Evolutionary conservation across 2,113 vertebrate species (phyloP).

Genomic region (Amia ocellicauda): DNA sequence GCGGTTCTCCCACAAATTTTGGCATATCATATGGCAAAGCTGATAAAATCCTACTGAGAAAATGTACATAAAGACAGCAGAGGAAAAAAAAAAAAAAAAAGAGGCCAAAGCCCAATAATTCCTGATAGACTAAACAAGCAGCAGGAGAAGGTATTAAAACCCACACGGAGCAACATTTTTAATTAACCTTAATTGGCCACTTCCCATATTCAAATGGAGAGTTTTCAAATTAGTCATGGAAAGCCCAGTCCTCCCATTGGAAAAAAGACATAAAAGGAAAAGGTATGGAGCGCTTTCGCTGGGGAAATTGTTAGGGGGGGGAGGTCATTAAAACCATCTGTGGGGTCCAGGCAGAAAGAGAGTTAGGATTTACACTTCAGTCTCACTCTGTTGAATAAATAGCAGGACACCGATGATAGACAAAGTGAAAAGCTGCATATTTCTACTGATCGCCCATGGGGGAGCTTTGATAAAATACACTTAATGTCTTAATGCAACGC

Average conservation of each 20-base stretch:
- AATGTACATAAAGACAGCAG: conserved; percentile 11
- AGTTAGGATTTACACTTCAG: conserved; percentile 27
- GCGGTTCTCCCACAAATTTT: conserved; percentile 9
- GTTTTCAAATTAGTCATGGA: conserved; percentile 33
- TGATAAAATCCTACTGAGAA: conserved; percentile 17
- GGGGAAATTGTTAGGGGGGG: conserved; percentile 15
- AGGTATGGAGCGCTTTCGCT: neutral
- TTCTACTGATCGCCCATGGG: too few species aligned
- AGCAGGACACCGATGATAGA: too few species aligned
- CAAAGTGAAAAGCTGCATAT: too few species aligned
- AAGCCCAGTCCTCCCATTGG: conserved; percentile 26
- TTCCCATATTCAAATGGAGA: conserved; percentile 32
- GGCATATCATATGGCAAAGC: conserved; percentile 2
- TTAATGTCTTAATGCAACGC: too few species aligned
- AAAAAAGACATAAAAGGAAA: conserved; percentile 17
- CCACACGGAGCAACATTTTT: conserved; percentile 34
- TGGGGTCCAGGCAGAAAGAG: conserved; percentile 6
- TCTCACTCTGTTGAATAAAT: neutral
- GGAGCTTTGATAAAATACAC: too few species aligned
- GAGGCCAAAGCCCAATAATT: neutral
- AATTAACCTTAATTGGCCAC: conserved; percentile 52
- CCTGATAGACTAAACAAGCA: neutral
- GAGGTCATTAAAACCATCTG: conserved; percentile 33
- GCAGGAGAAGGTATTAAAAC: conserved; percentile 9
- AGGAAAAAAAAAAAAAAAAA: neutral